Evolutionary conservation across 2,113 vertebrate species (phyloP).

Genomic region (Aldabrachelys gigantea): DNA sequence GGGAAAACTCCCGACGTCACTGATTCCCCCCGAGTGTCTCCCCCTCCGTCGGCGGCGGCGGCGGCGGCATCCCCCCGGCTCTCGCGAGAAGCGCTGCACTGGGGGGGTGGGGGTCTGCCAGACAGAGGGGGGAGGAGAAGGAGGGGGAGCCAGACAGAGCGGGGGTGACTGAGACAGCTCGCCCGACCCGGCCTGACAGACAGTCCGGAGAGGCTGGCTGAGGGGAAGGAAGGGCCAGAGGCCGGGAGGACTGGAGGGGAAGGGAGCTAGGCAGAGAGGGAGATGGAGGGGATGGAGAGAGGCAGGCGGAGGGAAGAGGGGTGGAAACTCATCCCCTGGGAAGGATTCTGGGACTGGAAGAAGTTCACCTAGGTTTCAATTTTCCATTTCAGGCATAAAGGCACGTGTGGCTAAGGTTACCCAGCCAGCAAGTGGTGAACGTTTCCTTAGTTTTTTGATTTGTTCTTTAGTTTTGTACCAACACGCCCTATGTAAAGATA

Average conservation of each 20-base stretch:
- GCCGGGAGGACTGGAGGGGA: background rate
- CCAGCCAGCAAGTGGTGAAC: background rate
- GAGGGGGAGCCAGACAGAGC: constrained; percentile 46
- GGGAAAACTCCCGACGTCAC: constrained; percentile 86
- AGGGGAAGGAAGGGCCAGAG: background rate
- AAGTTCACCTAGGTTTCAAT: background rate
- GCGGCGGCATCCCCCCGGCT: constrained; percentile 56
- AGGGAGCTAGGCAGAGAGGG: background rate
- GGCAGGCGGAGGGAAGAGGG: too few species aligned
- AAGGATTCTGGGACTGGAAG: background rate
- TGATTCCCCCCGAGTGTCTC: constrained; percentile 57
- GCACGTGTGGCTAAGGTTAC: background rate
- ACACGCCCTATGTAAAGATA: too few species aligned
- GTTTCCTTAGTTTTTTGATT: background rate
- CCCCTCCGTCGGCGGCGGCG: constrained; percentile 34
- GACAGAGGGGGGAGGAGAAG: constrained; percentile 23
- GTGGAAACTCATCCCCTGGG: background rate
- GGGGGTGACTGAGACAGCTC: background rate
- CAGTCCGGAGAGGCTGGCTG: background rate
- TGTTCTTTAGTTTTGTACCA: background rate
- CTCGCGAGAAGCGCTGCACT: constrained; percentile 54
- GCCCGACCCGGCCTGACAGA: background rate
- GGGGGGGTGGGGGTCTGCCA: constrained; percentile 26
- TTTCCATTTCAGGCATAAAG: background rate
- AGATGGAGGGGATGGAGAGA: background rate